Evolutionary conservation across 2,888 invertebrate species (phyloP).

Genomic region (Drosophila lutescens): DNA sequence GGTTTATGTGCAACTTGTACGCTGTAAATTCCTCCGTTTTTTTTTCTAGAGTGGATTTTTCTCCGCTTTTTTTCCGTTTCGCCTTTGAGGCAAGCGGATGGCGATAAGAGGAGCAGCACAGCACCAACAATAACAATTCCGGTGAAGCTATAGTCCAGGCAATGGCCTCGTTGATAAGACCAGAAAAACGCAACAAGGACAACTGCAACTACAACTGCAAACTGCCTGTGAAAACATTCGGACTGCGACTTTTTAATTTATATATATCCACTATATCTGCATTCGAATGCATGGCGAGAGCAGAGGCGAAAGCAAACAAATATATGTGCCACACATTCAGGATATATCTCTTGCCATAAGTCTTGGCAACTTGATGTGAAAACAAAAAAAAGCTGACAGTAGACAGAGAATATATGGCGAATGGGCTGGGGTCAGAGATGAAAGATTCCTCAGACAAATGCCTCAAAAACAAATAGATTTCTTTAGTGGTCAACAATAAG

Average conservation of each 20-base stretch:
- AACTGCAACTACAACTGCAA: constrained; percentile 17
- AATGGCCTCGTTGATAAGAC: constrained; percentile 54
- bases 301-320: neutral
- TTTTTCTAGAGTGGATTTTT: constrained; percentile 44
- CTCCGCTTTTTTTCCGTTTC: constrained; percentile 12
- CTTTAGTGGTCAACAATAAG: neutral
- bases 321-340: neutral
- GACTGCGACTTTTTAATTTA: constrained; percentile 43
- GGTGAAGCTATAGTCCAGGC: constrained; percentile 15
- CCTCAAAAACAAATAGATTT: neutral
- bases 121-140: constrained; percentile 10
- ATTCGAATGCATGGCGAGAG: constrained; percentile 9
- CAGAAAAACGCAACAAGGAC: constrained; percentile 21
- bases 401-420: neutral
- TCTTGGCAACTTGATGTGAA: constrained; percentile 4
- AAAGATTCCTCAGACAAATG: neutral
- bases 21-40: constrained; percentile 56
- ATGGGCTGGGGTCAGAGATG: neutral
- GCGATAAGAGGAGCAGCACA: constrained; percentile 18
- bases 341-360: constrained; percentile 5
- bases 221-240: constrained; percentile 49
- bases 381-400: neutral
- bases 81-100: constrained; percentile 14
- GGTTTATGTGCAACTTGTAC: constrained; percentile 74
- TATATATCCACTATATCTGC: constrained; percentile 30